A percentile compares a stretch with the other conserved stretches of the same genome.
phyloP scores from a whole-genome alignment of 2,888 invertebrate genomes.

The Capitulum mitella region DNA sequence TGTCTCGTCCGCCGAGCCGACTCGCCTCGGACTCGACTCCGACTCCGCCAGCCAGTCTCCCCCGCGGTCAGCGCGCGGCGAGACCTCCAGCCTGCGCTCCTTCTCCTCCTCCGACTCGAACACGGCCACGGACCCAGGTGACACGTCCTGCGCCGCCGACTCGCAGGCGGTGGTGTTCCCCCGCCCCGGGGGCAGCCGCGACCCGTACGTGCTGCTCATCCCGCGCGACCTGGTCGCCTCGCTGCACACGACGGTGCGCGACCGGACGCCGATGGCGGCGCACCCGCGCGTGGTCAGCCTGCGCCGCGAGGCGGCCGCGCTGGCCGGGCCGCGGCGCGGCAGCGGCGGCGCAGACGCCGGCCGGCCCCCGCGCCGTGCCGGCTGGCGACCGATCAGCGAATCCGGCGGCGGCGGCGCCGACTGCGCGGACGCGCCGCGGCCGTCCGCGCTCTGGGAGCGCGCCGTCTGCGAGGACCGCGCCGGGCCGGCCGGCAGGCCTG shows the following conservation, averaged over 20 bases:
- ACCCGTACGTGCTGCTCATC: constrained; percentile 2
- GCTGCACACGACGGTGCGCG: neutral
- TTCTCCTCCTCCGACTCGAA: no score
- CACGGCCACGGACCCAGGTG: no score
- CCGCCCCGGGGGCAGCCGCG: neutral
- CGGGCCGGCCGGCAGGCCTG: neutral
- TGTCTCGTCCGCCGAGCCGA: no score
- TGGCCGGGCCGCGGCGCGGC: neutral
- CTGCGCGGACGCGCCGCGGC: neutral
- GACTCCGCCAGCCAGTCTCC: no score
- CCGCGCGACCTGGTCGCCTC: neutral
- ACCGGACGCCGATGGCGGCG: neutral
- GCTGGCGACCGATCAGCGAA: neutral
- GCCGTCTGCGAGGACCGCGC: neutral
- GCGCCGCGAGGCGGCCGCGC: neutral
- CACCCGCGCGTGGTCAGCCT: neutral
- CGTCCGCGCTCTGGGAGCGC: neutral
- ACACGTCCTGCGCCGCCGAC: no score
- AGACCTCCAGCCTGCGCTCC: no score
- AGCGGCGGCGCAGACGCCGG: no score
- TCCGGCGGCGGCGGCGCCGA: neutral
- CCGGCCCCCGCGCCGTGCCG: neutral
- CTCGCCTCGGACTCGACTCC: no score
- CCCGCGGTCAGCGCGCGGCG: no score
- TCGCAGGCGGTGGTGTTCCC: neutral